Evolutionary conservation across 2,888 invertebrate genomes (phyloP).

Genomic region (Hipparchia semele): DNA sequence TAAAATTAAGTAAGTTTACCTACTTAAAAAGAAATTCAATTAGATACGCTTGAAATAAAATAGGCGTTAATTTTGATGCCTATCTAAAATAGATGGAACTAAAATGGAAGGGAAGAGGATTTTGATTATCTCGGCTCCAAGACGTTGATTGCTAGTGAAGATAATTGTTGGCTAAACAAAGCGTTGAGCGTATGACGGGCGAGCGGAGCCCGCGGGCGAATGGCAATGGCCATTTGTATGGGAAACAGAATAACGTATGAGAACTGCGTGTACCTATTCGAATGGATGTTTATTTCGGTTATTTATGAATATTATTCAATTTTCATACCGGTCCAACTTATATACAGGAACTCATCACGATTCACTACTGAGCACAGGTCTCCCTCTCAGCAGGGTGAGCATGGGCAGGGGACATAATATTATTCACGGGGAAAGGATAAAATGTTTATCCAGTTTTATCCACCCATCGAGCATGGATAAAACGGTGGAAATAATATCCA

Average conservation of each 20-base stretch:
- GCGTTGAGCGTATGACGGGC: slow-evolving; percentile 67
- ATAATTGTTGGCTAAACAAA: slow-evolving; percentile 79
- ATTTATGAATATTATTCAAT: slow-evolving; percentile 41
- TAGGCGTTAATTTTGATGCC: neutral
- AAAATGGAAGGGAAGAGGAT: slow-evolving; percentile 38
- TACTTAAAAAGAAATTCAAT: no score
- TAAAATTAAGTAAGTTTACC: no score
- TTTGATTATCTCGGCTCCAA: slow-evolving; percentile 48
- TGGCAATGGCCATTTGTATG: slow-evolving; percentile 61
- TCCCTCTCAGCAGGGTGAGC: no score
- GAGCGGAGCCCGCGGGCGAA: slow-evolving; percentile 61
- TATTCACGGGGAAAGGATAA: no score
- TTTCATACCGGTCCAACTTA: no score
- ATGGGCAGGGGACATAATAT: no score
- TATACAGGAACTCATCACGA: no score
- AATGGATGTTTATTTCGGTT: slow-evolving; percentile 30
- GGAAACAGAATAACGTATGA: slow-evolving; percentile 55
- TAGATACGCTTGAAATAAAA: neutral
- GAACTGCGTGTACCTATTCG: slow-evolving; percentile 37
- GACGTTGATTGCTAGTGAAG: slow-evolving; percentile 67
- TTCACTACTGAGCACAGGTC: no score
- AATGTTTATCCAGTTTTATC: no score
- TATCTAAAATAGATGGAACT: slow-evolving; percentile 19
- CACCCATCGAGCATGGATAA: no score
- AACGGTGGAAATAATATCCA: no score